These are phyloP conservation scores for Endotricha flammealis DNA, from an alignment of 2,888 invertebrate genomes.

Conservation along the genomic window DNA sequence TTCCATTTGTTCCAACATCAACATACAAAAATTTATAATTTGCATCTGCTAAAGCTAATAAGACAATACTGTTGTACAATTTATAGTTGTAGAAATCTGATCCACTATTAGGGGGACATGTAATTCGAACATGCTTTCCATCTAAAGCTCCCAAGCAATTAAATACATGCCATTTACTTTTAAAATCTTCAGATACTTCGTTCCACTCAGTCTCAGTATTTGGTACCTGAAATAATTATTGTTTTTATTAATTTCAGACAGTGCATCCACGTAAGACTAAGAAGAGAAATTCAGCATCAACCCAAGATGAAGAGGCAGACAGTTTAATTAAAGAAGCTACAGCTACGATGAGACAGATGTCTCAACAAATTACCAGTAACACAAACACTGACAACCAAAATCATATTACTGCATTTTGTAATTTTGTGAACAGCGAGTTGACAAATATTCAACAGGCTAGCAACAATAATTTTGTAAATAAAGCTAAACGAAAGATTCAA, in stretches of 20 bases:
- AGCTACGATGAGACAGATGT: neutral
- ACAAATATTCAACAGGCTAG: neutral
- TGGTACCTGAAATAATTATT: constrained; percentile 21
- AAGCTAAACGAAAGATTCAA: neutral
- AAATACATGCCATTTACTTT: constrained; percentile 20
- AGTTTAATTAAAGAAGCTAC: neutral
- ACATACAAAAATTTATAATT: constrained; percentile 22
- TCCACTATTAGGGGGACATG: constrained; percentile 20
- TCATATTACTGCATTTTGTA: neutral
- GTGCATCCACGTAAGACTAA: too few species aligned
- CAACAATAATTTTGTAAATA: neutral
- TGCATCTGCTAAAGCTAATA: constrained; percentile 20
- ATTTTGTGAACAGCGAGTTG: neutral
- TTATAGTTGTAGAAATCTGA: constrained; percentile 24
- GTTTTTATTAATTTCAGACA: too few species aligned
- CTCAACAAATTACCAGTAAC: neutral
- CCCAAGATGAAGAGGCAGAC: too few species aligned
- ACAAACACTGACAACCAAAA: neutral
- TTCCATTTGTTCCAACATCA: constrained; percentile 18
- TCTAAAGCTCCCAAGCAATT: constrained; percentile 21
- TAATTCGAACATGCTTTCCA: constrained; percentile 25
- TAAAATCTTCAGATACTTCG: constrained; percentile 17
- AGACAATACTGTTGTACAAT: constrained; percentile 20
- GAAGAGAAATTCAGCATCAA: too few species aligned
- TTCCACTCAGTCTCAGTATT: constrained; percentile 17